Evolutionary conservation across 2,113 vertebrate species (phyloP).

Genomic region (Platysternon megacephalum): DNA sequence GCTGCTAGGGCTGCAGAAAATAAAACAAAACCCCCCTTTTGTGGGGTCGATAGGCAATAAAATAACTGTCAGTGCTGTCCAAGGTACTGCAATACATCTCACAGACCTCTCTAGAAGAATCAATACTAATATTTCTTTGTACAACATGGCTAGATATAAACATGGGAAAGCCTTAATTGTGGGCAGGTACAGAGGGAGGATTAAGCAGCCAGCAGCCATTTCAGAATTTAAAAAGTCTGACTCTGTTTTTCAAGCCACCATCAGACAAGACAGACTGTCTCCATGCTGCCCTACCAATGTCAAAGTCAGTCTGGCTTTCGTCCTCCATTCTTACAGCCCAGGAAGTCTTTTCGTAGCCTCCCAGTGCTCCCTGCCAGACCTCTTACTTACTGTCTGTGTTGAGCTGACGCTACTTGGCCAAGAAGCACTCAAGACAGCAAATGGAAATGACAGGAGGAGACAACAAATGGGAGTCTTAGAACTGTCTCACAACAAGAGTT

Average conservation of each 20-base stretch:
- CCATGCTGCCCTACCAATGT: not conserved
- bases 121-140: not conserved
- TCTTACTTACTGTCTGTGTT: not conserved
- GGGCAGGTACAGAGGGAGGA: not conserved
- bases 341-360: not conserved
- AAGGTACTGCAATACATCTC: not conserved
- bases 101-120: not conserved
- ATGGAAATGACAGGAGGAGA: not conserved
- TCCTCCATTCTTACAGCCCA: not conserved
- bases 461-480: not conserved
- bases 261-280: not conserved
- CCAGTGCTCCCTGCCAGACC: not conserved
- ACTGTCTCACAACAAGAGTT: not conserved
- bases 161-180: not conserved
- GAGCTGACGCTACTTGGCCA: not conserved
- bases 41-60: not conserved
- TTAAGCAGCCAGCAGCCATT: not conserved
- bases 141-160: not conserved
- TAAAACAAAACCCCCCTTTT: not conserved
- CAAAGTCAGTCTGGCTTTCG: not conserved
- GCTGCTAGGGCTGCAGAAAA: not conserved
- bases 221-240: not conserved
- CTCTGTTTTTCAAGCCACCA: too few species aligned
- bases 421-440: not conserved
- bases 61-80: not conserved